Percentiles rank a stretch among this genome's conserved stretches.
These are phyloP conservation scores for Drosophila willistoni DNA, from an alignment of 1,140 invertebrate species.

Conservation along the genomic window DNA sequence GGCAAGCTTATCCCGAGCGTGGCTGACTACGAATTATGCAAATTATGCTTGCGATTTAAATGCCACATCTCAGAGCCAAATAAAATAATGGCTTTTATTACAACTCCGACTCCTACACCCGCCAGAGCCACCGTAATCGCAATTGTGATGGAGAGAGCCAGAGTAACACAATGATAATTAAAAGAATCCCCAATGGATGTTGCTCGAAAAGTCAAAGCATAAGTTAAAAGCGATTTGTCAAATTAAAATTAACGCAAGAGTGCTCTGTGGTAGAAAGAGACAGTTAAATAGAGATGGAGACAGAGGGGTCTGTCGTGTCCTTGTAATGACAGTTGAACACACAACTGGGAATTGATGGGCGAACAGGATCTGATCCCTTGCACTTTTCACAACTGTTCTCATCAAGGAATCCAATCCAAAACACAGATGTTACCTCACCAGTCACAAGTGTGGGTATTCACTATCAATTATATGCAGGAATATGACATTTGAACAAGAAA, in stretches of 20 bases:
- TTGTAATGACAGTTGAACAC: constrained; percentile 48
- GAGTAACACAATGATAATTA: constrained; percentile 49
- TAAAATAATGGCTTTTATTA: constrained; percentile 32
- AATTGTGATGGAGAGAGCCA: background rate
- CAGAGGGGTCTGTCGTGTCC: constrained; percentile 9
- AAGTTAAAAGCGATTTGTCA: constrained; percentile 64
- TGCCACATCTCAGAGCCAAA: constrained; percentile 27
- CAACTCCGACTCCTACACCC: constrained; percentile 2
- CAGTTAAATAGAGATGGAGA: background rate
- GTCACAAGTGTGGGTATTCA: background rate
- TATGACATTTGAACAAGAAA: no score
- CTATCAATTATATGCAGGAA: background rate
- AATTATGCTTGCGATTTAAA: constrained; percentile 48
- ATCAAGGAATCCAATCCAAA: background rate
- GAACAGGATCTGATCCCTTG: background rate
- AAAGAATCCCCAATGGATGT: constrained; percentile 45
- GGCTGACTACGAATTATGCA: constrained; percentile 39
- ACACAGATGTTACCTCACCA: constrained; percentile 1
- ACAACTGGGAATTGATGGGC: constrained; percentile 41
- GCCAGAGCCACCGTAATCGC: constrained; percentile 1
- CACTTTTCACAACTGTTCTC: constrained; percentile 9
- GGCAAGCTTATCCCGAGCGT: constrained; percentile 1
- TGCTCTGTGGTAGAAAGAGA: background rate
- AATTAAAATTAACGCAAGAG: constrained; percentile 47
- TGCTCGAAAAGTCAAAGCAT: constrained; percentile 58